Evolutionary conservation across 2,888 invertebrate genomes (phyloP), one percentile per base, ranked within the genome.

Genomic region (Cecidostiba fungosa): DNA sequence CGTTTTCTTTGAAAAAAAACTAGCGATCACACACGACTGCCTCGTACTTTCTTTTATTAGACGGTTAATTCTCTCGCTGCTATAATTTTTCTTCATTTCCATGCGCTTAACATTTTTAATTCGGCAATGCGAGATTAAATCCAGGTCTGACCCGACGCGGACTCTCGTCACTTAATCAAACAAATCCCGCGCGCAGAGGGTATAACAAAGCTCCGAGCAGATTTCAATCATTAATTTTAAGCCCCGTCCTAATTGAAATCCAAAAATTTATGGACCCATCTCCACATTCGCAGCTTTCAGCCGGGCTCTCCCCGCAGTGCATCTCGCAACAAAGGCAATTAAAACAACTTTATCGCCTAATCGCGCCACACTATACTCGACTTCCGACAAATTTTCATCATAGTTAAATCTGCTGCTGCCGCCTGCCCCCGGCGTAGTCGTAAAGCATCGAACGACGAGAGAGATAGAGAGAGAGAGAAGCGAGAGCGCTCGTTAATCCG

Each of bases 401-500:
- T 77, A 77, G 76, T 54, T 77, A 36, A 59, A 77, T 59, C 14
- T 26, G 26, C 26, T 36, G 26, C 29, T 10, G 10, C 74, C 19
- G 26, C 50, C 47, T 39, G 47, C 74, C 14, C 5, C 10, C 54
- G 16, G 12, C 36, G 14, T 12, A 74, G 47, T 74, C 74, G 74
- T 43, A 23, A 73, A 23, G 50, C 50, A 47, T 23, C 26, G 19
- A 74, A 66, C 66, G 29, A n/a, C 12, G 66, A 26, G 66, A 66
- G 26, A 62, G 59, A n/a, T 6, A 10, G 23, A 59, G 59, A 6
- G 23, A n/a, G 23, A 16, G 62, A 5, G 62, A 62, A 23, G 23
- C 23, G 62, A 29, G 29, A 23, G 14, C 19, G 62, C 77, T 77
- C 77, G 77, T 77, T 77, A 77, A 77, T 77, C 77, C 77, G 62